Evolutionary conservation across 1,140 invertebrate species (phyloP).

Genomic region (Cydia pomonella): DNA sequence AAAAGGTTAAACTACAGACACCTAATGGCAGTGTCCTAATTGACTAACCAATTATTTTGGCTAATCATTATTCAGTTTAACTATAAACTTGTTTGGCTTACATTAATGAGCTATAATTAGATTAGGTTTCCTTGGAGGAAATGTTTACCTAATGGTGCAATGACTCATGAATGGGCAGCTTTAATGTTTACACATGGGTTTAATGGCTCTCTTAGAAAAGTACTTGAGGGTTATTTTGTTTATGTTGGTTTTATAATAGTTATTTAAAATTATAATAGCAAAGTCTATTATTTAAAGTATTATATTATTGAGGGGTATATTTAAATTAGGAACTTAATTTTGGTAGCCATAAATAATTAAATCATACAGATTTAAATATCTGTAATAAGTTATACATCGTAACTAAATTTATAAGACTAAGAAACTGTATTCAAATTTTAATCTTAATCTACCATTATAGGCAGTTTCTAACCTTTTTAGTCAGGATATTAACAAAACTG

Average conservation of each 20-base stretch:
- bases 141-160: constrained; percentile 20
- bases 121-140: constrained; percentile 5
- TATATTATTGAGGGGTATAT: too few species aligned
- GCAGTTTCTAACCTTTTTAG: background rate
- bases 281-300: too few species aligned
- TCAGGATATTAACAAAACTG: background rate
- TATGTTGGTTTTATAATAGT: background rate
- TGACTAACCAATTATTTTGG: background rate
- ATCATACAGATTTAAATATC: too few species aligned
- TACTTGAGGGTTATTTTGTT: background rate
- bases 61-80: background rate
- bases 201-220: background rate
- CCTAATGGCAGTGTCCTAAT: background rate
- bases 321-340: too few species aligned
- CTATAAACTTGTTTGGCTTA: background rate
- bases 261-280: background rate
- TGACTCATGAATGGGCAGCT: constrained; percentile 15
- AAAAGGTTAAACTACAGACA: background rate
- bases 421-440: too few species aligned
- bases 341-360: too few species aligned
- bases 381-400: too few species aligned
- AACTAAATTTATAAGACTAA: too few species aligned
- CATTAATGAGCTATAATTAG: constrained; percentile 26
- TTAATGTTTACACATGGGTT: background rate
- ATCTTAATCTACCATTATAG: too few species aligned